Percentiles rank a stretch among this genome's conserved stretches.
Conservation (phyloP, 1,140 invertebrate genomes). For the Cardiocondyla obscurior region DNA sequence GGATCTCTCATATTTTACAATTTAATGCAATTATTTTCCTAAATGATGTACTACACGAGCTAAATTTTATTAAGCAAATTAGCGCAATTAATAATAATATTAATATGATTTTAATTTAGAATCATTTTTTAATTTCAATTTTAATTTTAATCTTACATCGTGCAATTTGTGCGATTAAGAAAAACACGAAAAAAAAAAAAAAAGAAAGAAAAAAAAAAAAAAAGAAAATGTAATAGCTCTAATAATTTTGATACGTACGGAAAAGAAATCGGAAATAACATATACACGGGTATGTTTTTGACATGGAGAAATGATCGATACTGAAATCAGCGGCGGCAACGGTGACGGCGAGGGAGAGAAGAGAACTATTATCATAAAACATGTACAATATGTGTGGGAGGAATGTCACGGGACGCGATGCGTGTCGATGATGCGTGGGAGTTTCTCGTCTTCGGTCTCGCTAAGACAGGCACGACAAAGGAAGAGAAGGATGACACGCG, state of each 20-base stretch:
- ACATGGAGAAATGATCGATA: constrained; percentile 46
- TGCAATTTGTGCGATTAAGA: no score
- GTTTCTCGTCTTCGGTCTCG: constrained; percentile 19
- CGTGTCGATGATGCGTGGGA: constrained; percentile 36
- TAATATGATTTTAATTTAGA: background rate
- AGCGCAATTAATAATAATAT: background rate
- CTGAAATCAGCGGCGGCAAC: background rate
- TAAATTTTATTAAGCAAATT: background rate
- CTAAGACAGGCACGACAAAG: constrained; percentile 56
- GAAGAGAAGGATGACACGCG: constrained; percentile 70
- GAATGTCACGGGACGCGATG: background rate
- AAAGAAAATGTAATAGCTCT: background rate
- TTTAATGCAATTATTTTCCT: background rate
- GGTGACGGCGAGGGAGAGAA: background rate
- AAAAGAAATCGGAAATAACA: constrained; percentile 38
- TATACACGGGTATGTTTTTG: background rate
- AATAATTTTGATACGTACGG: background rate
- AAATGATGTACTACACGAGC: background rate
- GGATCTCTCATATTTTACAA: background rate
- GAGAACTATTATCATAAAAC: constrained; percentile 65
- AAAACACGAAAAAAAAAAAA: no score
- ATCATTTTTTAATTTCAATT: background rate
- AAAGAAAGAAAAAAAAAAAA: no score
- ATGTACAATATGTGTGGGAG: constrained; percentile 50
- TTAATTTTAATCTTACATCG: no score